Percentiles rank a stretch among this genome's conserved stretches.
phyloP scores from a whole-genome alignment of 2,797 vertebrate species.

The Cheirogaleus major region DNA sequence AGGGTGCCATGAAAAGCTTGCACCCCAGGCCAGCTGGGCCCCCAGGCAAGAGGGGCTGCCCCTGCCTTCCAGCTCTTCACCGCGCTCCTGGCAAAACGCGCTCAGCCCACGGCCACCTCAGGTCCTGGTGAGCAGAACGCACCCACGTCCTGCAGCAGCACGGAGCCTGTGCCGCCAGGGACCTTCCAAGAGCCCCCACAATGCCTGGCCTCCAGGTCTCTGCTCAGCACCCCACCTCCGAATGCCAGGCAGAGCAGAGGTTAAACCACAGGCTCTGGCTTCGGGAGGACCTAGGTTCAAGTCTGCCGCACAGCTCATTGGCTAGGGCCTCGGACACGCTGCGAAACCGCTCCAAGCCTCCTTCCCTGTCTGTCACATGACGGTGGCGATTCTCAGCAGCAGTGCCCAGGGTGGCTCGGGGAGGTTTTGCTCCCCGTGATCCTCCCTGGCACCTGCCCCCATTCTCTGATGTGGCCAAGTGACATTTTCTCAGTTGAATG shows the following conservation, averaged over 20 bases:
- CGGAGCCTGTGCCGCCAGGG: accelerated
- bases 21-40: conserved; percentile 53
- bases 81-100: background rate
- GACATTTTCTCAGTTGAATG: conserved; percentile 46
- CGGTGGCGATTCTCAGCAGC: background rate
- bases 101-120: background rate
- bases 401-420: background rate
- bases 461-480: conserved; percentile 19
- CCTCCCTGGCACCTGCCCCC: background rate
- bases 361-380: background rate
- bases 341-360: background rate
- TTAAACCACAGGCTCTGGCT: background rate
- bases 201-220: background rate
- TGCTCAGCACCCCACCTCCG: background rate
- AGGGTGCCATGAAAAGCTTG: conserved; percentile 69
- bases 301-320: background rate
- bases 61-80: accelerated
- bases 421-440: background rate
- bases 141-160: background rate
- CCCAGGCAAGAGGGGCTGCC: conserved; percentile 47
- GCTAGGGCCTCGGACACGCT: accelerated
- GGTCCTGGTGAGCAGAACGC: background rate
- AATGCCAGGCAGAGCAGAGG: background rate
- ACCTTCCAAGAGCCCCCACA: accelerated
- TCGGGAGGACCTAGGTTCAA: background rate